Evolutionary conservation across 2,113 vertebrate species (phyloP).

Genomic region (Thymallus thymallus): DNA sequence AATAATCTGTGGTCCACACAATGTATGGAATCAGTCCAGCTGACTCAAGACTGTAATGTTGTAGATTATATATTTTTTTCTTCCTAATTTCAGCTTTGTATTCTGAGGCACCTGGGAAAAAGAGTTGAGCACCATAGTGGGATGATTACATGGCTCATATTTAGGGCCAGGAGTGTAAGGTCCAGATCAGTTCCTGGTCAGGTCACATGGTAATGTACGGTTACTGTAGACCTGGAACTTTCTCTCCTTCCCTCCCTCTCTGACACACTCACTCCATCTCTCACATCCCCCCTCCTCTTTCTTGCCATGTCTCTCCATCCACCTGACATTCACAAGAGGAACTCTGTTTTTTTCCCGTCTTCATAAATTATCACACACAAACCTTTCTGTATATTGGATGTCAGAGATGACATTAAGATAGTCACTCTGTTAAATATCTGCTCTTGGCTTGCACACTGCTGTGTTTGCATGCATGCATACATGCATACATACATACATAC

Average conservation of each 20-base stretch:
- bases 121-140: conserved; percentile 55
- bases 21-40: conserved; percentile 73
- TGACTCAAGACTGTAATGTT: conserved; percentile 61
- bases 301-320: not conserved
- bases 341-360: not conserved
- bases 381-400: not conserved
- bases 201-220: not conserved
- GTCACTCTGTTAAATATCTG: not conserved
- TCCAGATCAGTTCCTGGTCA: too few relatives aligned
- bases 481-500: conserved; percentile 5
- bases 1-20: conserved; percentile 50
- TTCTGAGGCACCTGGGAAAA: conserved; percentile 54
- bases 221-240: not conserved
- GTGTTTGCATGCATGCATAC: conserved; percentile 23
- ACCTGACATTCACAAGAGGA: not conserved
- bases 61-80: conserved; percentile 18
- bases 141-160: conserved; percentile 35
- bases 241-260: conserved; percentile 1
- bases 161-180: conserved; percentile 18
- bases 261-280: not conserved
- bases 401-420: not conserved
- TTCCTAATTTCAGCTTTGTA: conserved; percentile 20
- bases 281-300: not conserved
- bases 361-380: not conserved
- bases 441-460: not conserved